Conservation (phyloP, 2,113 vertebrate genomes). For the Ia io region DNA sequence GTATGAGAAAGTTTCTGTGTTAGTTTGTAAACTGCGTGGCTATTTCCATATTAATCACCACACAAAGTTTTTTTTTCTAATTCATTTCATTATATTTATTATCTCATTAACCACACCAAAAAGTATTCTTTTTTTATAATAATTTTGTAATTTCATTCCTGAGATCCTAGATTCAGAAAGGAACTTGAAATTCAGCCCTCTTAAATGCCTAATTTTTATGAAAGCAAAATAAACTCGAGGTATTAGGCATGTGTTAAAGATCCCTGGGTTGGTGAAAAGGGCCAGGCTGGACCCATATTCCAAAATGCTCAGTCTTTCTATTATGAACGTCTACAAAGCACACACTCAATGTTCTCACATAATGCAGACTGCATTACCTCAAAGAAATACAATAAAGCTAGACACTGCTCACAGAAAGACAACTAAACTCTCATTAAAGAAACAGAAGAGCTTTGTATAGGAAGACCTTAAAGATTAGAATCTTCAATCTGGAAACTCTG, state of each 20-base stretch:
- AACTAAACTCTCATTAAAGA: constrained; percentile 32
- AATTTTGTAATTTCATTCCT: neutral
- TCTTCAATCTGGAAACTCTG: constrained; percentile 61
- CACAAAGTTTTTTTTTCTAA: neutral
- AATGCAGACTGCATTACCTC: neutral
- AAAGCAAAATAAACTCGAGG: neutral
- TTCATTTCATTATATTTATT: neutral
- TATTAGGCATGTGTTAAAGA: neutral
- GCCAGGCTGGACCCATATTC: neutral
- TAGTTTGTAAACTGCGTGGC: fast-evolving
- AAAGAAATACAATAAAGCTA: neutral
- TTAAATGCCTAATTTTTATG: neutral
- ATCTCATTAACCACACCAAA: neutral
- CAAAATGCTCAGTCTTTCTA: neutral
- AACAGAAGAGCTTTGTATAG: neutral
- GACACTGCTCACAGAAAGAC: constrained; percentile 24
- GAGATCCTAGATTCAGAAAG: neutral
- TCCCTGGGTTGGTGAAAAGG: neutral
- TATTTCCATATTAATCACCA: neutral
- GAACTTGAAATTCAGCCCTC: neutral
- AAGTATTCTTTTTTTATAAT: neutral
- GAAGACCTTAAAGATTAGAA: constrained; percentile 56
- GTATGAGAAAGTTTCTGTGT: neutral
- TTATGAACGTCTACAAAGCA: neutral
- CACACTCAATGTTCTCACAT: neutral